Evolutionary conservation across 2,113 vertebrate species (phyloP), one percentile per base, ranked within the genome.

Genomic region (Crotophaga sulcirostris): DNA sequence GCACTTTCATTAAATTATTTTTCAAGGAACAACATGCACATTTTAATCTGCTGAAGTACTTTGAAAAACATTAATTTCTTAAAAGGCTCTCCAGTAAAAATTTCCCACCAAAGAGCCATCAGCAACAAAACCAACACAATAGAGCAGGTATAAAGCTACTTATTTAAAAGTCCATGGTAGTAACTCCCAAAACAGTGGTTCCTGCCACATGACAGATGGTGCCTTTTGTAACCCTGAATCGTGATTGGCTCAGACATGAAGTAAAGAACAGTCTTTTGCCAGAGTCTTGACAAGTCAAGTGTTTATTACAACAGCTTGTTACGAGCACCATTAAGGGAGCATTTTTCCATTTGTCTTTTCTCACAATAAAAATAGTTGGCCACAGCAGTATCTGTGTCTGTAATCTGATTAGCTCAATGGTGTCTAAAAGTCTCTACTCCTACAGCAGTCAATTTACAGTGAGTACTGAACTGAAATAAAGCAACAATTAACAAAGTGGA

Each of bases 371-470:
- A 49, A 64, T 49, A 47, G 52, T 52, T 89, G 94, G 62, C 80
- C 94, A 81, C 76, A 52, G 26, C 60, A 81, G 85, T 66, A 64
- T 59, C 75, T 72, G 10, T 84, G 86, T 95, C 88, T 77, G 78
- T 96, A 96, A 97, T 95, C 94, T 95, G 96, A 97, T 97, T 97
- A 97, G 59, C 94, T 97, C 80, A 84, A 82, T 58, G 73, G 66
- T 90, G 55, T 89, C 95, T 93, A 84, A 93, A 97, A 98, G 84
- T 90, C 92, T 89, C 91, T 91, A 16, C 38, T 94, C 90, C 68
- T 96, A 80, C 73, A 96, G 87, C 76, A 93, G 85, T 49, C 63
- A 96, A 51, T 90, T 97, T 97, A 79, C 77, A 85, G 90, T 8
- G 87, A 67, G 40, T 16, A 75, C 29, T 63, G 38, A 95, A 74